Evolutionary conservation across 2,797 vertebrate species (phyloP).

Genomic region (Miichthys miiuy): DNA sequence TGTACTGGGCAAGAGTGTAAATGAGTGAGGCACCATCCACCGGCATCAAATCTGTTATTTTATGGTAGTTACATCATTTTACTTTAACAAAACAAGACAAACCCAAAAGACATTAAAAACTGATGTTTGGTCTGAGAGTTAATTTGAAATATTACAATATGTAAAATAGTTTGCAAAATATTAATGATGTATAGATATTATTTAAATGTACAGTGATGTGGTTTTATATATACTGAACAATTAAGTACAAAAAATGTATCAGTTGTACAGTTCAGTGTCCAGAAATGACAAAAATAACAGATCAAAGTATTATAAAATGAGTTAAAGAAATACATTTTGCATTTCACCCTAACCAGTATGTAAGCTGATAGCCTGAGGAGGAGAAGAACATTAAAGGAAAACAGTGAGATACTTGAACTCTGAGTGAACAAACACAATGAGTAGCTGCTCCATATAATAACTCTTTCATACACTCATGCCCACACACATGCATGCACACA

Average conservation of each 20-base stretch:
- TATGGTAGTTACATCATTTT: no score
- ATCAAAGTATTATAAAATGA: not conserved
- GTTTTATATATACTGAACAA: not conserved
- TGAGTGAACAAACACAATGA: not conserved
- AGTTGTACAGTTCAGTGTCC: not conserved
- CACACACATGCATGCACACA: no score
- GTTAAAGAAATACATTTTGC: conserved; percentile 6
- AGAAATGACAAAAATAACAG: not conserved
- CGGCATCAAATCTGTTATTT: no score
- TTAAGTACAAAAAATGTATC: not conserved
- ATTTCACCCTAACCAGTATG: conserved; percentile 9
- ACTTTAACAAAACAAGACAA: no score
- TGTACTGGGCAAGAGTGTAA: no score
- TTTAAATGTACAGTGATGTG: not conserved
- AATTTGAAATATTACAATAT: not conserved
- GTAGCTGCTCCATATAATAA: not conserved
- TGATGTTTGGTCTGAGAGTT: not conserved
- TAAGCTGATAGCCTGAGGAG: conserved; percentile 8
- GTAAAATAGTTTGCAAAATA: not conserved
- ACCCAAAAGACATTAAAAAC: not conserved
- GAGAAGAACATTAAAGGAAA: not conserved
- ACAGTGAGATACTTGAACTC: conserved; percentile 10
- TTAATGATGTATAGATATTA: not conserved
- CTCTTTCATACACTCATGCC: not conserved
- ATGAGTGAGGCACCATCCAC: no score